Conservation (phyloP, 2,113 vertebrate species). For the Larimichthys crocea region DNA sequence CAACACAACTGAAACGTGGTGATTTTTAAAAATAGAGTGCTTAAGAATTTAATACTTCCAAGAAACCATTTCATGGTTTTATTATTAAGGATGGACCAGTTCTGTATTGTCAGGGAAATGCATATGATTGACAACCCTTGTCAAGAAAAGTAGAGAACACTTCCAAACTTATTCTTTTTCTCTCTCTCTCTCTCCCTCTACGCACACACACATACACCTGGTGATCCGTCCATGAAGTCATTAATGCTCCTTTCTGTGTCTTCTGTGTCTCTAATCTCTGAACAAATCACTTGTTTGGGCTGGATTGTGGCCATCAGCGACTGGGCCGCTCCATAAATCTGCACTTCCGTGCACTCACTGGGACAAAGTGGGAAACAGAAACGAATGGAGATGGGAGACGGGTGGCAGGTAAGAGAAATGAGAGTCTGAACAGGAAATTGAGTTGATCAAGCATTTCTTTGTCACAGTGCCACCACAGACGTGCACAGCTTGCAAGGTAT, state of each 20-base stretch:
- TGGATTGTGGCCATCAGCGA: constrained; percentile 50
- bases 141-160: not conserved
- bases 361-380: constrained; percentile 2
- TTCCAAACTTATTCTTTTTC: not conserved
- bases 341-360: not conserved
- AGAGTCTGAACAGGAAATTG: constrained; percentile 45
- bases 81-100: constrained; percentile 9
- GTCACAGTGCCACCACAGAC: constrained; percentile 6
- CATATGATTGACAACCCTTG: not conserved
- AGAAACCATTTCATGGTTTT: constrained; percentile 7
- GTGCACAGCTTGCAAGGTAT: constrained; percentile 39
- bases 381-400: constrained; percentile 5
- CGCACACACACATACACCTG: constrained; percentile 5
- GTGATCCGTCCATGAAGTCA: constrained; percentile 27
- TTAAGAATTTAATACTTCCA: not conserved
- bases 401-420: constrained; percentile 47
- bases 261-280: constrained; percentile 44
- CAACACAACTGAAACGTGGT: not conserved
- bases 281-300: constrained; percentile 42
- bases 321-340: constrained; percentile 49
- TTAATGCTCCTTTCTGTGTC: constrained; percentile 32
- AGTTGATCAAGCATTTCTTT: constrained; percentile 62
- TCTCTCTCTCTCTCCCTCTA: not conserved
- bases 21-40: not conserved
- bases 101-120: not conserved